Evolutionary conservation across 2,113 vertebrate species (phyloP), one percentile per base, ranked within the genome.

Genomic region (Cyanocitta stelleri): DNA sequence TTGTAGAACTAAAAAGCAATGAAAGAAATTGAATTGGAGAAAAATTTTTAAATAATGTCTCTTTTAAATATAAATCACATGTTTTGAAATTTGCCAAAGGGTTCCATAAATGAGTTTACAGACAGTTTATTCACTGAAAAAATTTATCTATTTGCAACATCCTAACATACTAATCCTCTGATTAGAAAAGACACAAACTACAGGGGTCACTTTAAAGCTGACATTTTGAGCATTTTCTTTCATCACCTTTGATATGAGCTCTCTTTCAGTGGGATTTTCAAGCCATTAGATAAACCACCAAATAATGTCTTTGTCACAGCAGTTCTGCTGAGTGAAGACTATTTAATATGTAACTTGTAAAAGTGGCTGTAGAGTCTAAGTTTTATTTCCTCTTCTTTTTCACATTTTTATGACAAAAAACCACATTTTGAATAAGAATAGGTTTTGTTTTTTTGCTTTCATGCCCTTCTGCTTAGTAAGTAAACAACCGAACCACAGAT

Each of bases 221-320:
- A 85, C 12, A 48, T 91, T 91, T 93, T 75, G 24, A 94, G 54
- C 15, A 54, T 61, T 84, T 95, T 87, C 54, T 87, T 94, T 96
- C 77, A 56, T 21, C 58, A 33, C 51, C 7, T 87, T 78, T 59
- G 21, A 64, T 88, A 86, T 15, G 8, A 87, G 27, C 6, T 54
- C 56, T 87, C 18, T 90, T 95, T 79, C 29, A 77, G 48, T 49
- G 13, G 30, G 17, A 66, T 87, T 94, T 93, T 93, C 69, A 83
- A 26, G 10, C 24, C 9, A 49, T 69, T 79, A 76, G 33, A 32
- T 32, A 81, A 68, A 94, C 81, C 35, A 63, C 7, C 33, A 79
- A 72, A 52, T 27, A 41, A 62, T 30, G 19, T 55, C 12, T 67
- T 10, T 55, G n/a, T 68, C 44, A 89, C 17, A 75, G 11, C 9